Base-by-base conservation (phyloP, 1,140 invertebrate genomes). In the Neomicropteryx cornuta region DNA sequence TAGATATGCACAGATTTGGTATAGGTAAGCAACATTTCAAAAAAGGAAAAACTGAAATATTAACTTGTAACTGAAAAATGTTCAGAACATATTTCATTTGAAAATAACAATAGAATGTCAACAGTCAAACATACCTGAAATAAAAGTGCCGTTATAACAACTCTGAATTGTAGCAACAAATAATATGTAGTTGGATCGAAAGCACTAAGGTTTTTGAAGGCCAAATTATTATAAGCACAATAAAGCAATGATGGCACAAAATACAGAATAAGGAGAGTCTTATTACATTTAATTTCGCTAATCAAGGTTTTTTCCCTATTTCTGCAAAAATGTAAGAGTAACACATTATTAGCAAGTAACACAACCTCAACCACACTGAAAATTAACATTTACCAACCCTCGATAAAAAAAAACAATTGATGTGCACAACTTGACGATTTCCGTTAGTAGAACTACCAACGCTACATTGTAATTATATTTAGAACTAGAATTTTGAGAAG, bases 161-260 rank as follows among this genome's bases (percentile, higher is more conserved):
- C 87, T 45, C 89, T 67, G 28, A 92, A 72, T 65, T 94, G 89
- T 3, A 94, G 65, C 17, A 93, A 62, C n/a, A 93, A 58, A 61
- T 82, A 90, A 53, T 94, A 93, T 5, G 87, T 90, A 6, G 89
- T 91, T 2, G 88, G 87, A 58, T 93, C 88, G 64, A 90, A 93
- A 8, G 66, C 71, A 19, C 79, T 74, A 41, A 93, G 63, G 68
- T 91, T 92, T 13, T 83, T 69, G 64, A 89, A 94, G 2, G 85
- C 74, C 43, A 94, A 68, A 68, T 92, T 93, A 57, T 94, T 93
- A 61, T 93, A 93, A 0, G 92, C 56, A 50, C 86, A 90, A 56
- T 94, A 94, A 14, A 93, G 63, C 46, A 81, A 73, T 3, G 88
- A 79, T 28, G 89, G 88, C 37, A 92, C 74, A 65, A 90, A 80